A percentile compares a stretch with the other conserved stretches of the same genome.
Conservation (phyloP, 2,797 vertebrate species). For the Myiotriccus ornatus region DNA sequence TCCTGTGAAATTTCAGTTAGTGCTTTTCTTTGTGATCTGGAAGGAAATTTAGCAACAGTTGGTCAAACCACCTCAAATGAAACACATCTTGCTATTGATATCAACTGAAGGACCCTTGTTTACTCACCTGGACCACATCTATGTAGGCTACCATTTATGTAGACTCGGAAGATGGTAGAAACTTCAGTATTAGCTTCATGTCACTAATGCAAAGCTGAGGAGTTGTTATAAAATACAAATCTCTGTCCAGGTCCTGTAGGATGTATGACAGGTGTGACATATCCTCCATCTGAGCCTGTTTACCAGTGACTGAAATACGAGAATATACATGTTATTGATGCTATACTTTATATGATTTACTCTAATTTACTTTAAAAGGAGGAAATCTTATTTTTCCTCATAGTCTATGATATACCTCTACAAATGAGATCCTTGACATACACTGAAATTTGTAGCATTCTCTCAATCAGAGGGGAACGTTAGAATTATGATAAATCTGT, state of each 20-base stretch:
- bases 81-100: background rate
- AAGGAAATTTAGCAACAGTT: background rate
- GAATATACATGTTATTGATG: background rate
- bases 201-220: background rate
- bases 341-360: background rate
- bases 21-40: background rate
- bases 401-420: background rate
- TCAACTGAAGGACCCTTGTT: background rate
- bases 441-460: background rate
- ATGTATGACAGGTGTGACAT: background rate
- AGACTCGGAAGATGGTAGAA: background rate
- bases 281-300: background rate
- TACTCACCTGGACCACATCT: background rate
- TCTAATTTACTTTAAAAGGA: conserved; percentile 20
- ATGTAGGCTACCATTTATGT: background rate
- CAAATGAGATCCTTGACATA: background rate
- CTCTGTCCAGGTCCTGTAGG: background rate
- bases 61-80: background rate
- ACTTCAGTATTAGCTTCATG: background rate
- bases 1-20: background rate
- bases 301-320: background rate
- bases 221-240: background rate
- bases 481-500: background rate
- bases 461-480: background rate
- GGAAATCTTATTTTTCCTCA: background rate